A percentile compares a stretch with the other conserved stretches of the same genome.
These are phyloP conservation scores for Taurulus bubalis DNA, from an alignment of 2,113 vertebrate genomes.

Conservation along the genomic window DNA sequence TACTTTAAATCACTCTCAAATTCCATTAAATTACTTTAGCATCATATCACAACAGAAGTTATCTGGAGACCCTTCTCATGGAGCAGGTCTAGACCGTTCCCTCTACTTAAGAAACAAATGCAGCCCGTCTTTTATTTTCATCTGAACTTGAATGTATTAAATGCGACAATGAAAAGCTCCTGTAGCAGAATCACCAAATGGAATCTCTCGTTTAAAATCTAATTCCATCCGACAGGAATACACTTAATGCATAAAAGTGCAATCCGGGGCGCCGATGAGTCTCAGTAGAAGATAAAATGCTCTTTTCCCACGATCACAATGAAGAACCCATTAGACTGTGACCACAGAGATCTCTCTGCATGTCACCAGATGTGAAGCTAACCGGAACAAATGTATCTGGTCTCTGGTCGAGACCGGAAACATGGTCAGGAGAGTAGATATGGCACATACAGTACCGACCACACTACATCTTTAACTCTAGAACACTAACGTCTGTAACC, in stretches of 20 bases:
- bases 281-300: constrained; percentile 20
- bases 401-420: neutral
- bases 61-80: neutral
- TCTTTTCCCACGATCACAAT: constrained; percentile 14
- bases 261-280: constrained; percentile 21
- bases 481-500: too few species aligned
- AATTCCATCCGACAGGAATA: constrained; percentile 19
- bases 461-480: neutral
- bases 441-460: neutral
- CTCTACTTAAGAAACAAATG: neutral
- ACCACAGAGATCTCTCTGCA: constrained; percentile 10
- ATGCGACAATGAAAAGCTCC: neutral
- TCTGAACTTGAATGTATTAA: neutral
- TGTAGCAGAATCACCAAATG: neutral
- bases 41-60: neutral
- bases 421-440: neutral
- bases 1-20: neutral
- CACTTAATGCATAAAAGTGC: neutral
- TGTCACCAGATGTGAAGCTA: neutral
- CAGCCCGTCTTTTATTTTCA: neutral
- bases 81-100: neutral
- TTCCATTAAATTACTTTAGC: neutral
- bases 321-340: constrained; percentile 20
- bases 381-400: too few species aligned
- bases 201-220: constrained; percentile 1